Base-by-base conservation (phyloP, 2,113 vertebrate genomes). In the Dunckerocampus dactyliophorus region DNA sequence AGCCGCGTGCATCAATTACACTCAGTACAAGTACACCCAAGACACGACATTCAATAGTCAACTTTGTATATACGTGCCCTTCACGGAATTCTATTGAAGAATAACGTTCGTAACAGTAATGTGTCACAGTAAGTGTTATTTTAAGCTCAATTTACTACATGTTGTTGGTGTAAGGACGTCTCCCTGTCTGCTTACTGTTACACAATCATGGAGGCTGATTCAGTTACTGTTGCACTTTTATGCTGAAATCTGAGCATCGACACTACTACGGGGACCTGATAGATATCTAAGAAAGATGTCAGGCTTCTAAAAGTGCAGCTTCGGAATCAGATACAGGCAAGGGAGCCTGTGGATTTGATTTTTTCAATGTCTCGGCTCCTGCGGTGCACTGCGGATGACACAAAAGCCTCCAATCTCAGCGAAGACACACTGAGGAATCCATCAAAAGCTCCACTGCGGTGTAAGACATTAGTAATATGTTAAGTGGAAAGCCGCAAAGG, bases 401-500 rank as follows among this genome's bases (percentile, higher is more conserved):
- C 71, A 65, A 65, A 70, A 65, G 68, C 51, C 60, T 83, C 59
- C 46, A 34, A 68, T 73, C 69, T 72, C 62, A 62, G 46, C 31
- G 69, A 56, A 67, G 48, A 55, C 19, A 3, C 58, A 50, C 59
- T 34, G 52, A 67, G 58, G 76, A 74, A 87, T 66, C 74, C 74
- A 80, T 82, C 80, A 75, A 76, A 76, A 63, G 63, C 56, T 73
- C 52, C 55, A 72, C 62, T 67, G 62, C 47, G 54, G 63, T 65
- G 20, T 11, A 16, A 3, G 51, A 74, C 71, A 67, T 69, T 37
- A 75, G 71, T 74, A 61, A 72, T 63, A 53, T 71, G 73, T 76
- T 75, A 49, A 63, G 52, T 45, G 39, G 59, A 73, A 62, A 79
- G 66, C 69, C 61, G 62, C 71, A 69, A 65, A 78, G 72, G 80